Base-by-base conservation (phyloP, 2,797 vertebrate species). In the Potorous gilbertii region DNA sequence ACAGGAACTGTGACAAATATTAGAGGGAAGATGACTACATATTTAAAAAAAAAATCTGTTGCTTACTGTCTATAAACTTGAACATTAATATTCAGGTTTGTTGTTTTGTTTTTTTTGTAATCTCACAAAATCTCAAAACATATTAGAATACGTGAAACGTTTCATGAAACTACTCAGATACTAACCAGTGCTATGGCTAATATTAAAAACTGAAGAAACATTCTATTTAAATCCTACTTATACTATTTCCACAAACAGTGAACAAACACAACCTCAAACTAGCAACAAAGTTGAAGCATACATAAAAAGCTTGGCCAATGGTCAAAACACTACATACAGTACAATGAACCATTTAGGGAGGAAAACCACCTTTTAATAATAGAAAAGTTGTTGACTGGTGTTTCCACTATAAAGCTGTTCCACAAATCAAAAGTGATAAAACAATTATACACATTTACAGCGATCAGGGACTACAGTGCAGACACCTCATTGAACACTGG, bases 361-460 rank as follows among this genome's bases (percentile, higher is more conserved):
- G 97, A 98, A 93, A 54, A 97, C 96, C 97, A 97, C 96, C 94
- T 97, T 98, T 97, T 97, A 97, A 98, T 98, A 97, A 98, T 98
- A 98, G 98, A 98, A 98, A 98, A 98, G 98, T 97, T 97, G 98
- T 98, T 98, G 97, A 98, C 98, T 97, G 98, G 98, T 98, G 97
- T 98, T 98, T 98, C 98, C 98, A 98, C 97, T 97, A 97, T 97
- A 98, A 98, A 98, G 97, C 98, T 98, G 97, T 97, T 98, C 97
- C 97, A 98, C 97, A 98, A 97, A 98, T 96, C 97, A 96, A 91
- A 97, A 98, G 96, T 96, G 96, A 97, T 98, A 98, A 97, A 96
- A 98, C 96, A 97, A 98, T 95, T 97, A 95, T 95, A 90, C 96
- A 97, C 1, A 96, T 97, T 87, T 98, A 98, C 98, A 98, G 97